A percentile compares a stretch with the other conserved stretches of the same genome.
Evolutionary conservation across 2,113 vertebrate species (phyloP).

Genomic region (Sciurus niger): DNA sequence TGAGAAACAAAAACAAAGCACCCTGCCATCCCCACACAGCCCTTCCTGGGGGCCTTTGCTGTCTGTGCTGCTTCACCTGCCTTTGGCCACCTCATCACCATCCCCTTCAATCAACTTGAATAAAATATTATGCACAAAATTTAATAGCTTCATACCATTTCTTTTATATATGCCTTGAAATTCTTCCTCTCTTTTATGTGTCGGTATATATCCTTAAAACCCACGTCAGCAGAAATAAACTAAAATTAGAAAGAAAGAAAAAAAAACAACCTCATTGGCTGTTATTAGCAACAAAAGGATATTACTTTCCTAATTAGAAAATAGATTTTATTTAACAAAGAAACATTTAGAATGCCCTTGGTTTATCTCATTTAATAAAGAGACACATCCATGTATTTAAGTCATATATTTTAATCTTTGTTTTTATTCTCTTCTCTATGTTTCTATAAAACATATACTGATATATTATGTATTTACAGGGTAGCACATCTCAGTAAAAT

Average conservation of each 20-base stretch:
- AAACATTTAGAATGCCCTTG: background rate
- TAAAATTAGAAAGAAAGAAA: too few species aligned
- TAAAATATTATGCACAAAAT: slow-evolving; percentile 14
- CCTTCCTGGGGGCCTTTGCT: too few species aligned
- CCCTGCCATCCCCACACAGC: too few species aligned
- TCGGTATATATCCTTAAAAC: too few species aligned
- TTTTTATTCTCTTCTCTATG: background rate
- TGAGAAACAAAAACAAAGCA: too few species aligned
- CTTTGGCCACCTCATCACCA: too few species aligned
- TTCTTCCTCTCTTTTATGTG: too few species aligned
- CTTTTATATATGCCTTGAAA: too few species aligned
- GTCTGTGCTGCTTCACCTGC: too few species aligned
- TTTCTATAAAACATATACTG: background rate
- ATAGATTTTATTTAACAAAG: background rate
- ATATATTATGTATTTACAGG: accelerated
- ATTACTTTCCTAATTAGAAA: slow-evolving; percentile 31
- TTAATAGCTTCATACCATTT: background rate
- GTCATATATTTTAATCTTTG: background rate
- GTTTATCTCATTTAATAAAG: background rate
- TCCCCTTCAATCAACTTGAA: slow-evolving; percentile 44
- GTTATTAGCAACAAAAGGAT: too few species aligned
- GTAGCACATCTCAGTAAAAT: accelerated
- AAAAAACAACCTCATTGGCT: too few species aligned
- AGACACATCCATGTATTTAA: background rate
- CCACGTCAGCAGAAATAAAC: too few species aligned